These are phyloP conservation scores for Fratercula arctica DNA, from an alignment of 2,797 vertebrate species.

Conservation along the genomic window DNA sequence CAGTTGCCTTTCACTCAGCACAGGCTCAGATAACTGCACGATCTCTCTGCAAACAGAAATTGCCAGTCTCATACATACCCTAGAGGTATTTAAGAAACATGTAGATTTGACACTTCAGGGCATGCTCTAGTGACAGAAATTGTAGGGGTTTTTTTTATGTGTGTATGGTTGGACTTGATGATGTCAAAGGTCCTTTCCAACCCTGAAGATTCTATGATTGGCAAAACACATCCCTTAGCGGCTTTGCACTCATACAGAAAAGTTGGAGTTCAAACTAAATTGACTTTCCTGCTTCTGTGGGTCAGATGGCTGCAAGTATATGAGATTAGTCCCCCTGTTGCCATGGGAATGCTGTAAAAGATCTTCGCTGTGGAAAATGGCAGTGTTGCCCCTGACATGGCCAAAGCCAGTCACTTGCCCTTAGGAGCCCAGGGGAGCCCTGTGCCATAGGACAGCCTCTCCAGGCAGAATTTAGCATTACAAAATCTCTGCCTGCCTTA, in stretches of 20 bases:
- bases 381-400: not conserved
- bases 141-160: no score
- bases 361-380: not conserved
- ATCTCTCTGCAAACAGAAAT: not conserved
- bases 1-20: not conserved
- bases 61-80: not conserved
- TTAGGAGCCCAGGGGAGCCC: not conserved
- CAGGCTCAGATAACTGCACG: not conserved
- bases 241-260: not conserved
- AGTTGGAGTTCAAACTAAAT: not conserved
- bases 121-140: no score
- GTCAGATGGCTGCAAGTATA: not conserved
- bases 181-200: no score
- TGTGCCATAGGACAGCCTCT: not conserved
- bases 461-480: not conserved
- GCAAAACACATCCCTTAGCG: not conserved
- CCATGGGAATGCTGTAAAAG: not conserved
- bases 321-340: not conserved
- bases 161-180: no score
- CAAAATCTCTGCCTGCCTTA: not conserved
- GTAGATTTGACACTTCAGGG: no score
- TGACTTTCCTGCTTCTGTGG: not conserved
- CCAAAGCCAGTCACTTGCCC: not conserved
- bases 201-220: no score
- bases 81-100: no score